Base-by-base conservation (phyloP, 2,113 vertebrate species). In the Ophiodon elongatus region DNA sequence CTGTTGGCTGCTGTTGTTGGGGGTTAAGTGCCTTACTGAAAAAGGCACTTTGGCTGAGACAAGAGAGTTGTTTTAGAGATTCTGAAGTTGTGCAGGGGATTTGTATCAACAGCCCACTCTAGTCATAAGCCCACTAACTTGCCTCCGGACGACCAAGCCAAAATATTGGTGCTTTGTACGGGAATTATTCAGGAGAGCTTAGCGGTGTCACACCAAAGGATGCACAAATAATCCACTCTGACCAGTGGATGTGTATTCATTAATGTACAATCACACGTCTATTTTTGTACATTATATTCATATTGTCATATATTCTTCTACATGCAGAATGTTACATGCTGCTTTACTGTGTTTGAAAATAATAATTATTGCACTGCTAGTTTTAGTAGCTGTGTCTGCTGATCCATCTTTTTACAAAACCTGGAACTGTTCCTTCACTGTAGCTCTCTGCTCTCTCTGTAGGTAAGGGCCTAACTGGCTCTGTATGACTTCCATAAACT, bases 311-410 rank as follows among this genome's bases (percentile, higher is more conserved):
- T 94, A 95, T 91, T 91, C 92, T 94, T 96, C 92, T 92, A 95
- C 83, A 88, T 92, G 92, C 92, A 92, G 92, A 81, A 85, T 92
- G 90, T 87, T 87, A 88, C 94, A 95, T 94, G 94, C 95, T 96
- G 95, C 95, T 96, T 94, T 73, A 82, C 78, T 94, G 86, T 92
- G 93, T 68, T 43, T 56, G 54, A 29, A 76, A 85, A 74, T 79
- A 65, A 79, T 75, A n/a, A 67, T 43, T 67, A 89, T 94, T 96
- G 95, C 96, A 96, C 95, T 96, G 95, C 94, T 96, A 93, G 25
- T 95, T 88, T 76, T 86, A 91, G 78, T 94, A 91, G 50, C 21
- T 57, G 54, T 52, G 35, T 94, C 90, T 93, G 86, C 86, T 93
- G 84, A 56, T 54, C 17, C 54, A 83, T 88, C 76, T 2, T 91